Evolutionary conservation across 2,888 invertebrate genomes (phyloP).

Genomic region (Cryptocephalus moraei): DNA sequence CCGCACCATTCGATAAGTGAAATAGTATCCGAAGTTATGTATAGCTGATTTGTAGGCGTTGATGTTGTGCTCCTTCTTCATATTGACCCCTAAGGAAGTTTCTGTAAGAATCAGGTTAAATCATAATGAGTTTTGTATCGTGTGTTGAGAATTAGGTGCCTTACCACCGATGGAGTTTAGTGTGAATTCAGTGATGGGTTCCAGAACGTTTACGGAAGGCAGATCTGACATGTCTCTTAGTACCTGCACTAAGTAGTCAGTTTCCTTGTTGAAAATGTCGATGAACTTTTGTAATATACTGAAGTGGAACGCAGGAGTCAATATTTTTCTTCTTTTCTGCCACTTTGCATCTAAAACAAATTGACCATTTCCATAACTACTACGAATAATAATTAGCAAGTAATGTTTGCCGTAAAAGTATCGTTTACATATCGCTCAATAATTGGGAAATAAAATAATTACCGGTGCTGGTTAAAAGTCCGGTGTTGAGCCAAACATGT

Average conservation of each 20-base stretch:
- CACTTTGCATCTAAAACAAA: constrained; percentile 13
- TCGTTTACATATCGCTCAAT: constrained; percentile 12
- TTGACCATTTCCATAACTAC: constrained; percentile 13
- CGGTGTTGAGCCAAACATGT: constrained; percentile 15
- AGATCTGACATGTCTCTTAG: constrained; percentile 5
- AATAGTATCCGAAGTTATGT: constrained; percentile 2
- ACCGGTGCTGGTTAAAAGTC: constrained; percentile 16
- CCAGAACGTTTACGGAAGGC: constrained; percentile 2
- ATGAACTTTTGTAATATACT: constrained; percentile 17
- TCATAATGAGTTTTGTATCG: no score
- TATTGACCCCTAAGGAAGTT: constrained; percentile 6
- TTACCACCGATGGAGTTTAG: constrained; percentile 8
- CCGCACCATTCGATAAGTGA: constrained; percentile 1
- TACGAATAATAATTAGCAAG: no score
- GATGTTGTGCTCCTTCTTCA: background rate
- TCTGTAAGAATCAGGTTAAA: constrained; percentile 3
- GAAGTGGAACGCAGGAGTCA: constrained; percentile 20
- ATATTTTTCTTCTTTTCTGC: constrained; percentile 16
- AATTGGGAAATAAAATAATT: constrained; percentile 6
- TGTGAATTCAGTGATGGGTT: constrained; percentile 6
- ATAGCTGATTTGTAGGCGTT: constrained; percentile 4
- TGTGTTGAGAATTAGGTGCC: background rate
- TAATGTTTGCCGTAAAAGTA: no score
- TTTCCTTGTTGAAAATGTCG: constrained; percentile 15
- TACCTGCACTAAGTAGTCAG: constrained; percentile 10